A percentile compares a stretch with the other conserved stretches of the same genome.
Conservation (phyloP, 2,797 vertebrate species). For the Siniperca obscura region DNA sequence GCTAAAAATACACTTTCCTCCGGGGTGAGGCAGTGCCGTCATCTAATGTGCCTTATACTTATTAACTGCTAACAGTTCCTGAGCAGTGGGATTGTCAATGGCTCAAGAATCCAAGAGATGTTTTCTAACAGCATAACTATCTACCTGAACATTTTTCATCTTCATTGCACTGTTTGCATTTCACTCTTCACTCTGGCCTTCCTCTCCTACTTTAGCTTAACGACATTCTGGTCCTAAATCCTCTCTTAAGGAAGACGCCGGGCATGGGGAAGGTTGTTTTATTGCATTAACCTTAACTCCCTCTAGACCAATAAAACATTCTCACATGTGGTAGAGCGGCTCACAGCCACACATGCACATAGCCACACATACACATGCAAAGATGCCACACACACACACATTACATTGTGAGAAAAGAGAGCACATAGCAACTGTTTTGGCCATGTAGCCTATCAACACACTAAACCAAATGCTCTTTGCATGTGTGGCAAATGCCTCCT, state of each 20-base stretch:
- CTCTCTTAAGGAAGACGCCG: constrained; percentile 62
- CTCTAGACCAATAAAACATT: constrained; percentile 76
- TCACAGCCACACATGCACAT: constrained; percentile 58
- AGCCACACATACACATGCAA: constrained; percentile 45
- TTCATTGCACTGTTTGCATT: constrained; percentile 39
- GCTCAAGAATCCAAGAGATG: constrained; percentile 24
- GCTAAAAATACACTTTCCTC: constrained; percentile 67
- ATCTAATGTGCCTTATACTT: constrained; percentile 55
- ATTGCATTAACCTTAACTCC: constrained; percentile 81
- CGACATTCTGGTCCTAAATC: constrained; percentile 62
- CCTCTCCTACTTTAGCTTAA: constrained; percentile 36
- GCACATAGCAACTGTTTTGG: constrained; percentile 58
- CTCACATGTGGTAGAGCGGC: constrained; percentile 75
- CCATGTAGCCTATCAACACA: constrained; percentile 39
- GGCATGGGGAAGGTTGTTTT: constrained; percentile 76
- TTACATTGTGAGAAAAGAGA: constrained; percentile 59
- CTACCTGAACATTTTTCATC: constrained; percentile 45
- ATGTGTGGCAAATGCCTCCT: constrained; percentile 30
- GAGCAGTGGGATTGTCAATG: constrained; percentile 22
- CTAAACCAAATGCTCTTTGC: constrained; percentile 44
- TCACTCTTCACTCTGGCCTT: constrained; percentile 25
- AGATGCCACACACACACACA: constrained; percentile 39
- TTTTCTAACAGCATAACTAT: constrained; percentile 30
- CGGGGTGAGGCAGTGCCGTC: constrained; percentile 43
- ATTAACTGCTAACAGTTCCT: constrained; percentile 36